Base-by-base conservation (phyloP, 1,140 invertebrate species). In the Magallana ariakensis region DNA sequence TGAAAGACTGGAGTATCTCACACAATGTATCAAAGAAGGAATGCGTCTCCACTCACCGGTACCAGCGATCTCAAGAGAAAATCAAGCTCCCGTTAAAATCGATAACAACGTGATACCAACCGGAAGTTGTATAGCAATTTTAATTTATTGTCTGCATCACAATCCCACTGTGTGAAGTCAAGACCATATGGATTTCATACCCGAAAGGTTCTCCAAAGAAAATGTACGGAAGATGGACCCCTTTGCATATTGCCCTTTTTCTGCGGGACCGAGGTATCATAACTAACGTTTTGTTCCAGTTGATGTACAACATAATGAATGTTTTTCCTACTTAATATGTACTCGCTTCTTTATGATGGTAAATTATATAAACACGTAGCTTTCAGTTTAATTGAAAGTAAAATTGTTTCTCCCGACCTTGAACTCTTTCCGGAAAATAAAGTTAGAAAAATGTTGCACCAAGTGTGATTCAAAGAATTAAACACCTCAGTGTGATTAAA, bases 21-120 rank as follows among this genome's bases (percentile, higher is more conserved):
- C 93, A 22, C 89, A 91, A 53, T 94, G 94, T 70, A 91, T 95
- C 11, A 94, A 94, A 85, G 95, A 95, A 90, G 89, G 93, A 0
- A 90, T 95, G 87, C 88, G 95, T 54, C 85, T 95, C 56, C 93
- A 93, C 86, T 87, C 93, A 3, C 92, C 95, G 0, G 93, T 95
- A 19, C 97, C 97, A 1, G 93, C 96, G n/a, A 97, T 98, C 89
- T 96, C 96, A 2, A 95, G 97, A 89, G 94, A 96, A 86, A 80
- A 80, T 6, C 60, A 80, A 46, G 57, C 90, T 33, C 56, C 87
- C 0, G 15, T 90, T 9, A 86, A 89, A 1, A 84, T 92, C n/a
- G 90, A 90, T 16, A 90, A 87, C 15, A 62, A 84, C 56, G 33
- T 46, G 5, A 86, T 91, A 19, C 90, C 91, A 22, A 57, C 86